Evolutionary conservation across 2,797 vertebrate species (phyloP).

Genomic region (Microctenopoma stevenorrisi): DNA sequence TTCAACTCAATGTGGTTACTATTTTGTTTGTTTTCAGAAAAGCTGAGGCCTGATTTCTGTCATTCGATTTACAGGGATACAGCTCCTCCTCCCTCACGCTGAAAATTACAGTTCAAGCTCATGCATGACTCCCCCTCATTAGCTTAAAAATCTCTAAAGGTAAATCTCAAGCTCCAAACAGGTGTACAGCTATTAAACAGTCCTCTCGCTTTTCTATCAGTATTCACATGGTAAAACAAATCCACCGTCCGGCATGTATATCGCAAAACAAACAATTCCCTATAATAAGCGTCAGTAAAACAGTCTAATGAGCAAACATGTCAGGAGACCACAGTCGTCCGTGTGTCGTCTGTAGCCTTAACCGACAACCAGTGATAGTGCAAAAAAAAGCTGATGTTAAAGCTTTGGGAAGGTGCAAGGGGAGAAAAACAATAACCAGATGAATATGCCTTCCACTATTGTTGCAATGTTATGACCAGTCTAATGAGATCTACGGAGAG

Average conservation of each 20-base stretch:
- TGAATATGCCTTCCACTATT: slow-evolving; percentile 71
- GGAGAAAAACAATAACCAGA: slow-evolving; percentile 52
- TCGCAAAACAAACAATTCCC: slow-evolving; percentile 4
- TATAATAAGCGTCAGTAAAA: slow-evolving; percentile 20
- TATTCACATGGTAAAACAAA: too few species aligned
- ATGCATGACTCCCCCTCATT: slow-evolving; percentile 8
- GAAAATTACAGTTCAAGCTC: slow-evolving; percentile 7
- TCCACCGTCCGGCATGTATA: slow-evolving; percentile 1
- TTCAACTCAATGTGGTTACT: slow-evolving; percentile 15
- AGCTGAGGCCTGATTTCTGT: background rate
- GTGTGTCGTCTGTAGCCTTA: slow-evolving; percentile 35
- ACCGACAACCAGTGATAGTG: background rate
- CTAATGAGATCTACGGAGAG: slow-evolving; percentile 82
- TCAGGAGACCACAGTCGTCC: slow-evolving; percentile 44
- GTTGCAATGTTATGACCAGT: slow-evolving; percentile 74
- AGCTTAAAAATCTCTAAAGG: slow-evolving; percentile 16
- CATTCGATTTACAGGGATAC: background rate
- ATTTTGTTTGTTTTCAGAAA: slow-evolving; percentile 10
- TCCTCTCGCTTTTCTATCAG: background rate
- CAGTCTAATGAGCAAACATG: slow-evolving; percentile 40
- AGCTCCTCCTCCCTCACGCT: background rate
- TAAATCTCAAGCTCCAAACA: slow-evolving; percentile 10
- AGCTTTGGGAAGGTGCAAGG: slow-evolving; percentile 37
- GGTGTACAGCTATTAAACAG: slow-evolving; percentile 6
- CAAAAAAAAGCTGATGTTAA: slow-evolving; percentile 61